Evolutionary conservation across 2,888 invertebrate genomes (phyloP), one percentile per base, ranked within the genome.

Genomic region (Apodemia mormo): DNA sequence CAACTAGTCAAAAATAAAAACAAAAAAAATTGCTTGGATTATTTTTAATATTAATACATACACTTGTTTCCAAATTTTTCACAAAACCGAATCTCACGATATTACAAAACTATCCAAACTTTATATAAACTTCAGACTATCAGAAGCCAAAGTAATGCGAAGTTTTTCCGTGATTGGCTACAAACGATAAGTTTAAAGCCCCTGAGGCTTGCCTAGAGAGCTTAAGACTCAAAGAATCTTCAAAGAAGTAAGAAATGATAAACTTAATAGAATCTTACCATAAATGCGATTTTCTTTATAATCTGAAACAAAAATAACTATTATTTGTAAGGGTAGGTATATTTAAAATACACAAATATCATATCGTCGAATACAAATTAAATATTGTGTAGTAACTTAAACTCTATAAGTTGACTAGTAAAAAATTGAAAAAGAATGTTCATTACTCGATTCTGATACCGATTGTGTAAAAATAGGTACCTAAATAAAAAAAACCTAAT

Each of bases 261-360:
- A 54, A 22, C 54, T 54, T 54, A 22, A 22, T 54, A 54, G 54
- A 22, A 54, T 54, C 54, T 54, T 54, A 54, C 54, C 54, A 54
- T 7, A 54, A 54, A 54, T 54, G 54, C 54, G 5, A 54, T 22
- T 54, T 54, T 8, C 22, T 22, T n/a, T 52, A 52, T 52, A 52
- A 52, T 52, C 52, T 52, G 52, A 52, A 52, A 52, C 52, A 49
- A 14, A 4, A 49, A 49, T 2, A 49, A 49, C 14, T 14, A 14
- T 49, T 49, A 14, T 49, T 49, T n/a, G 14, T 49, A 14, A 14
- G 14, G n/a, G n/a, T n/a, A n/a, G 49, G 6, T 5, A 49, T 49
- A 14, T 49, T 14, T 49, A 2, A 49, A 49, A 45, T 12, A 2
- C 12, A 12, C 12, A 45, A 45, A 12, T 43, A 9, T 8, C 7